Percentiles rank a stretch among this genome's conserved stretches.
phyloP scores from a whole-genome alignment of 2,888 invertebrate genomes.

The Orthonevra nobilis region DNA sequence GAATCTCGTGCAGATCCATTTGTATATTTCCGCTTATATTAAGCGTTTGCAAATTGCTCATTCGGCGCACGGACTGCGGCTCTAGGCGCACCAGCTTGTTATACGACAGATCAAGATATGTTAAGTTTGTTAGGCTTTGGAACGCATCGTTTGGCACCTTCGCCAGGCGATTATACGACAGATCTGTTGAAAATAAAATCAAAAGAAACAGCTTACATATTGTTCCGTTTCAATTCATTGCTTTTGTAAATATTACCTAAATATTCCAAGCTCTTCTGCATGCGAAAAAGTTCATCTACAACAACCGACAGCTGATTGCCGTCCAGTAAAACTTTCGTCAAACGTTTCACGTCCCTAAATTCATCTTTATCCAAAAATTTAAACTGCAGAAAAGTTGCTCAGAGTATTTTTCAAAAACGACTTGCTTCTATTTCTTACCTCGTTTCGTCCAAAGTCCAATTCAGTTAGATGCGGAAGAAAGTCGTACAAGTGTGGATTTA shows the following conservation, averaged over 20 bases:
- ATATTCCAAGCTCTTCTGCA: conserved; percentile 79
- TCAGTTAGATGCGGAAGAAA: conserved; percentile 86
- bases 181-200: conserved; percentile 75
- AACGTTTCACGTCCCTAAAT: conserved; percentile 85
- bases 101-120: conserved; percentile 87
- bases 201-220: too few species aligned
- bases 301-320: conserved; percentile 89
- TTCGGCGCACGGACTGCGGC: conserved; percentile 80
- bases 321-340: conserved; percentile 85
- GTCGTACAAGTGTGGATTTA: conserved; percentile 90
- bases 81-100: conserved; percentile 88
- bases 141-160: conserved; percentile 88
- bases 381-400: too few species aligned
- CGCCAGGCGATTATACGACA: conserved; percentile 88
- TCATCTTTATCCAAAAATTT: conserved; percentile 88
- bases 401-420: not conserved
- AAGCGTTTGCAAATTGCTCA: conserved; percentile 82
- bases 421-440: conserved; percentile 74
- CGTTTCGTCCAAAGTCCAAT: conserved; percentile 89
- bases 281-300: conserved; percentile 85
- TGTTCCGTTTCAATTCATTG: too few species aligned
- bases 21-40: conserved; percentile 85
- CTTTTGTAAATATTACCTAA: conserved; percentile 74
- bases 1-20: conserved; percentile 79
- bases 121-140: conserved; percentile 85